Evolutionary conservation across 2,888 invertebrate species (phyloP), one percentile per base, ranked within the genome.

Genomic region (Brachyopa scutellaris): DNA sequence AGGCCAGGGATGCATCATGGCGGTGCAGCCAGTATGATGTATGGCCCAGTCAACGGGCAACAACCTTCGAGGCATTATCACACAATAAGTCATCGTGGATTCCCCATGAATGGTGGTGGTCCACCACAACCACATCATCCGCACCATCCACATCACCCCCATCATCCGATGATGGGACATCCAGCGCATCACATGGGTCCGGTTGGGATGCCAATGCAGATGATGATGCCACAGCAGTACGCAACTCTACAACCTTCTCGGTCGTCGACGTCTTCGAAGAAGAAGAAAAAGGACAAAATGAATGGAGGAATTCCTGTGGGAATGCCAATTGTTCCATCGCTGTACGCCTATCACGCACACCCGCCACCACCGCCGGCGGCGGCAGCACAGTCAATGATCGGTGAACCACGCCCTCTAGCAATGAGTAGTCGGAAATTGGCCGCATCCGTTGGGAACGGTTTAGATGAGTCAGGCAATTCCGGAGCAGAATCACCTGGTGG

Each of bases 391-490:
- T 94, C 93, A 85, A 93, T 91, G 86, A 93, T 91, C 86, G 93
- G 88, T 86, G 93, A 93, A 85, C 91, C 92, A 5, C 89, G 92
- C 0, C 92, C 93, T 0, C 88, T 93, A 84, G 88, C 88, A 55
- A 92, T 92, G 87, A 88, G 92, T 79, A 92, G 89, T 86, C 91
- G 92, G 82, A 92, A 94, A 87, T 90, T 95, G 86, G 93, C 95
- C 6, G 94, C 94, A 53, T 94, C 94, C 84, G 92, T 93, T 87
- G 94, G 93, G 84, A 94, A 94, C 62, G 92, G 92, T 0, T 88
- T 95, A 61, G 94, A 94, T 85, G 91, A 91, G 76, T 90, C 90
- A 0, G 89, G 89, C 2, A 90, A 90, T 74, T 91, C 91, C 0
- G 93, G 93, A 4, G 92, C 92, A 11, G 91, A 91, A 59, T 93